Evolutionary conservation across 2,888 invertebrate genomes (phyloP), one percentile per base, ranked within the genome.

Genomic region (Cephus rjabovi): DNA sequence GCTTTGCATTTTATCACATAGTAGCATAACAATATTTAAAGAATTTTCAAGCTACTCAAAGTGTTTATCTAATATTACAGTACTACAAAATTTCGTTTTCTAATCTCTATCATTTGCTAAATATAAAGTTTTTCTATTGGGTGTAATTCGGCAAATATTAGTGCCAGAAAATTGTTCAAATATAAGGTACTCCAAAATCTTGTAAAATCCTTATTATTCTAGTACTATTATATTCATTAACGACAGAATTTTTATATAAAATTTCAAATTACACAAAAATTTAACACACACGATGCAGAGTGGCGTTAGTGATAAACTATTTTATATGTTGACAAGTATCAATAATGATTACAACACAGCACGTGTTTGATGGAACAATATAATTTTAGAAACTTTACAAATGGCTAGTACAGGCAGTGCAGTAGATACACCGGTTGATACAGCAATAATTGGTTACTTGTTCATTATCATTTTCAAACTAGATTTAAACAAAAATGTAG

Each of bases 311-410:
- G 56, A 56, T 56, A 56, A 56, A 56, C 56, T 56, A 56, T 23
- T 56, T 56, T 2, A 23, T 56, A 56, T 23, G 23, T 56, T 56
- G 56, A 56, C 23, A 56, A 56, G 0, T 56, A 56, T 23, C 56
- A 56, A 56, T 23, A 56, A 15, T 56, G 56, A 23, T 56, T 23
- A 23, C 56, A 56, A 56, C 56, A 56, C 56, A 56, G 56, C 9
- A 56, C 23, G 23, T 70, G 68, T 74, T 68, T 79, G 34, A 56
- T 75, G 77, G 69, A 30, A 74, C 75, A 75, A 56, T 56, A 74
- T 37, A 79, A 78, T 75, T 78, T 78, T 78, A 78, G 76, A 79
- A 79, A 79, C 77, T 71, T 37, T 79, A 75, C 76, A 78, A 79
- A 79, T 56, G 75, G 77, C 34, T 74, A 75, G 35, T 35, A 35